Conservation (phyloP, 2,888 invertebrate species). For the Mythimna ferrago region DNA sequence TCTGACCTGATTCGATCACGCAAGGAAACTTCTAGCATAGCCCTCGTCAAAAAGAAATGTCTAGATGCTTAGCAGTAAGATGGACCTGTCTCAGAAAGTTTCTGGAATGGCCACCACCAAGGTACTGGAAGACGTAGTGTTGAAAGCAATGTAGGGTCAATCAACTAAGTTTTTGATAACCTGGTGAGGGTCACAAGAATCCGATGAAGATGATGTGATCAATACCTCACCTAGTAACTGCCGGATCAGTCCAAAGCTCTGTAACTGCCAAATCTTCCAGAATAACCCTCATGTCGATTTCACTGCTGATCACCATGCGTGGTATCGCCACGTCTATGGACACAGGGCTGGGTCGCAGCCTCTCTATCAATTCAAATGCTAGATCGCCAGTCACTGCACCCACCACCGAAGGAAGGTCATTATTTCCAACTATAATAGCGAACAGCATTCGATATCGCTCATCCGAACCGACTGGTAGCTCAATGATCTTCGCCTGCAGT, state of each 20-base stretch:
- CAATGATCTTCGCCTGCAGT: slow-evolving; percentile 47
- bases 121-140: no score
- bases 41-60: no score
- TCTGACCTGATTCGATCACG: no score
- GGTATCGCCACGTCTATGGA: slow-evolving; percentile 65
- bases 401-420: slow-evolving; percentile 9
- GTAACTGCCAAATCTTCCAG: slow-evolving; percentile 57
- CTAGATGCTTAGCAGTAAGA: no score
- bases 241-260: slow-evolving; percentile 59
- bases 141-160: no score
- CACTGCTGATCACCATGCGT: slow-evolving; percentile 52
- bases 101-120: no score
- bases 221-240: slow-evolving; percentile 55
- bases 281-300: slow-evolving; percentile 56
- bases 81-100: no score
- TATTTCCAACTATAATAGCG: slow-evolving; percentile 16
- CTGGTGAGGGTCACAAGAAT: no score
- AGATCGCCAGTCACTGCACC: background rate
- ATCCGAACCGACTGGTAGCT: slow-evolving; percentile 58
- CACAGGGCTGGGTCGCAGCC: slow-evolving; percentile 35
- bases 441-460: slow-evolving; percentile 59
- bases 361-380: slow-evolving; percentile 35
- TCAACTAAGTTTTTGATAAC: no score
- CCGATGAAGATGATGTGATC: no score
- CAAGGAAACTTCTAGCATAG: no score